These are phyloP conservation scores for Lumbricus terrestris DNA, from an alignment of 2,888 invertebrate genomes.

Conservation along the genomic window DNA sequence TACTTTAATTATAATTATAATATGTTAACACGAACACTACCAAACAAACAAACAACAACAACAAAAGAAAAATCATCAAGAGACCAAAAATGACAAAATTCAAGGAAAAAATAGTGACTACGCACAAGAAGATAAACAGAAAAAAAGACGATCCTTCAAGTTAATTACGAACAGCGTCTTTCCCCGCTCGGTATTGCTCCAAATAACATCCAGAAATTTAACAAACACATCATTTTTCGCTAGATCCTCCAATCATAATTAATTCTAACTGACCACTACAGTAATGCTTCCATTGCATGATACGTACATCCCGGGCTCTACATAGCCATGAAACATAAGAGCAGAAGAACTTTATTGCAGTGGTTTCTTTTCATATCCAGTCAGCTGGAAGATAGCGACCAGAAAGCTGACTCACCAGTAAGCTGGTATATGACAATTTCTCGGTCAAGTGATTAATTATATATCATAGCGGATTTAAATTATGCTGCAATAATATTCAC, in stretches of 20 bases:
- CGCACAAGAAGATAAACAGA: neutral
- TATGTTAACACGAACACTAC: neutral
- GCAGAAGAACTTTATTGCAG: neutral
- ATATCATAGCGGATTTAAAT: neutral
- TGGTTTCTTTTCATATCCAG: neutral
- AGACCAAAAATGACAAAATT: neutral
- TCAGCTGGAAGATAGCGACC: neutral
- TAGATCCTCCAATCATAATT: neutral
- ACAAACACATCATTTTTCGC: neutral
- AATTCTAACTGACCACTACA: neutral
- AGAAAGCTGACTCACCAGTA: neutral
- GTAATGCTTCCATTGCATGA: neutral
- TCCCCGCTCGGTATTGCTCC: neutral
- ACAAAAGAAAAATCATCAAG: neutral
- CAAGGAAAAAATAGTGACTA: neutral
- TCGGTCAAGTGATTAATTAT: neutral
- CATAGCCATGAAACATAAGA: neutral
- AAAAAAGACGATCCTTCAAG: neutral
- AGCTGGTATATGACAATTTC: neutral
- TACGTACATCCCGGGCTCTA: neutral
- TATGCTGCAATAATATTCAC: neutral
- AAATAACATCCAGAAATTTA: neutral
- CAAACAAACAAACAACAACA: neutral
- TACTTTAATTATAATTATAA: neutral
- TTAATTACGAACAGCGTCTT: neutral